A percentile compares a stretch with the other conserved stretches of the same genome.
These are phyloP conservation scores for Pseudopodoces humilis DNA, from an alignment of 2,113 vertebrate species.

Conservation along the genomic window DNA sequence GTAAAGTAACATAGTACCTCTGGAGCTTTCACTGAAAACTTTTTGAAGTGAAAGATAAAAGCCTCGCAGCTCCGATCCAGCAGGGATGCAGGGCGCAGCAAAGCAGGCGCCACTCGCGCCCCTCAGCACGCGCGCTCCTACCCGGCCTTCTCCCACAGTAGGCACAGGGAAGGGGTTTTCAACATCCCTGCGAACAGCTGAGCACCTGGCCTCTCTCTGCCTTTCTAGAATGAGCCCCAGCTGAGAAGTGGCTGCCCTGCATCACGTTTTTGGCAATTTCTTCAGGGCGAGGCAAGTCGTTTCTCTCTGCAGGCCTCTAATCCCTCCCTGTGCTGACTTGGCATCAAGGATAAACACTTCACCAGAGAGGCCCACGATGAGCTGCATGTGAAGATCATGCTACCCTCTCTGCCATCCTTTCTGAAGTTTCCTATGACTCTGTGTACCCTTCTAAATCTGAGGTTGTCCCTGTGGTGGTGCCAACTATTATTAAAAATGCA, in stretches of 20 bases:
- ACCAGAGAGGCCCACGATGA: background rate
- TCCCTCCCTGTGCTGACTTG: background rate
- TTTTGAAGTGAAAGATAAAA: background rate
- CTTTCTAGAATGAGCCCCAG: background rate
- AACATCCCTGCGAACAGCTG: background rate
- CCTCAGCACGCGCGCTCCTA: fast-evolving
- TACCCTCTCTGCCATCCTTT: background rate
- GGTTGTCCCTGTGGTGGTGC: background rate
- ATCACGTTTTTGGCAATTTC: constrained; percentile 8
- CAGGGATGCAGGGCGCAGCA: background rate
- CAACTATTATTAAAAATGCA: constrained; percentile 15
- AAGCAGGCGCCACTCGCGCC: background rate
- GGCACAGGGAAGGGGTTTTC: background rate
- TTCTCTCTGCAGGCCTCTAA: constrained; percentile 13
- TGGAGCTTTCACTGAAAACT: background rate
- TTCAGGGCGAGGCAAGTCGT: background rate
- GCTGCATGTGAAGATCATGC: background rate
- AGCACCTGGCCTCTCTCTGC: background rate
- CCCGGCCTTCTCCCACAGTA: background rate
- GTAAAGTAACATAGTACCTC: background rate
- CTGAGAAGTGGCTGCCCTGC: background rate
- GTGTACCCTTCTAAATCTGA: constrained; percentile 2
- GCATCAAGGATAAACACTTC: background rate
- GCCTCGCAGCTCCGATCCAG: fast-evolving
- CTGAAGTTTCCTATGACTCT: constrained; percentile 10